Conservation (phyloP, 2,113 vertebrate species). For the Pyrgilauda ruficollis region DNA sequence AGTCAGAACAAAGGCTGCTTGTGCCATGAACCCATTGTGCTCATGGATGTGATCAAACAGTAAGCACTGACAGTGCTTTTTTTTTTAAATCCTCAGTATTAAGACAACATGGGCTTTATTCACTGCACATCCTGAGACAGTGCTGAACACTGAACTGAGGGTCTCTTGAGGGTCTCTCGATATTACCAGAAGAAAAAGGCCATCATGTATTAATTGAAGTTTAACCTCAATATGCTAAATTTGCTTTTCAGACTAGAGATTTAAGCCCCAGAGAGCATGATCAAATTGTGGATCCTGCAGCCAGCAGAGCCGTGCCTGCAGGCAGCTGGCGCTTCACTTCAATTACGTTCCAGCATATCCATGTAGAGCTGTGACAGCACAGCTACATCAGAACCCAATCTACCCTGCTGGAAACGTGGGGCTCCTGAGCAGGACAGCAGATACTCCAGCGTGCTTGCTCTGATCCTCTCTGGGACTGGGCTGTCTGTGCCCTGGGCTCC, state of each 20-base stretch:
- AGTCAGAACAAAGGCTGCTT: background rate
- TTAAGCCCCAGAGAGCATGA: background rate
- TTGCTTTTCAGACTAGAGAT: background rate
- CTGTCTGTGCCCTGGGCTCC: background rate
- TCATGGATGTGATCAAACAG: background rate
- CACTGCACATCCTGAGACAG: background rate
- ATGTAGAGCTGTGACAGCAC: background rate
- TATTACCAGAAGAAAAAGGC: background rate
- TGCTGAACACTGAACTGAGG: background rate
- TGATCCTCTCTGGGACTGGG: background rate
- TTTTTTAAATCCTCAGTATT: background rate
- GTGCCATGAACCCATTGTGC: background rate
- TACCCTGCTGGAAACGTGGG: background rate
- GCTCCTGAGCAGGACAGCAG: background rate
- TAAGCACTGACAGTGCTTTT: background rate
- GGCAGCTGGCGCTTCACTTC: background rate
- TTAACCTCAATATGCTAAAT: constrained; percentile 24
- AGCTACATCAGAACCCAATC: background rate
- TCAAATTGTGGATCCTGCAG: background rate
- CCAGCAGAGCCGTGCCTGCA: background rate
- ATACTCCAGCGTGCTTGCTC: rapidly evolving
- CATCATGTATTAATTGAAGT: background rate
- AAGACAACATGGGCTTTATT: background rate
- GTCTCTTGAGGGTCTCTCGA: background rate
- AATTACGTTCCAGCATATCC: background rate